These are phyloP conservation scores for Neofelis nebulosa DNA, from an alignment of 2,113 vertebrate species.

Conservation along the genomic window DNA sequence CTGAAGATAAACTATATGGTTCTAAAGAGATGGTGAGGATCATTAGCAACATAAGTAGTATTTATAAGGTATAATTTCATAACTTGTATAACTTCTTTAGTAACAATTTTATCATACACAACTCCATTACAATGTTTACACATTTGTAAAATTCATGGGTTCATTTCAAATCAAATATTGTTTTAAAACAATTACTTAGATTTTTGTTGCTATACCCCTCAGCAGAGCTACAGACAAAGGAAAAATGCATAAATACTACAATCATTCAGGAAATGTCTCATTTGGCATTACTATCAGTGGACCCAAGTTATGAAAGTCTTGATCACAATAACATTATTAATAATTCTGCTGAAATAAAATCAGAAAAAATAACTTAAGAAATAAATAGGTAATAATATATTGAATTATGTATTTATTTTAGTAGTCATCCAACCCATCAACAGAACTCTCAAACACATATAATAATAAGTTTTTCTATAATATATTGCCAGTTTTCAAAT, in stretches of 20 bases:
- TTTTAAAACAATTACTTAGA: background rate
- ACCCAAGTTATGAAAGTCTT: background rate
- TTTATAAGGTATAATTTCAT: background rate
- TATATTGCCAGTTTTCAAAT: background rate
- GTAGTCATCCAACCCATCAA: background rate
- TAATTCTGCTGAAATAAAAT: background rate
- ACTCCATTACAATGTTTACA: background rate
- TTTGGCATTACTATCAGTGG: background rate
- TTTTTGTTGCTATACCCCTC: background rate
- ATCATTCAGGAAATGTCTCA: background rate
- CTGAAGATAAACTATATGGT: background rate
- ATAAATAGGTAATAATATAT: background rate
- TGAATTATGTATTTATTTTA: background rate
- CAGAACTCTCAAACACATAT: background rate
- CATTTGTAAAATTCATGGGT: background rate
- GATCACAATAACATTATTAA: background rate
- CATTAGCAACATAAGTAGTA: background rate
- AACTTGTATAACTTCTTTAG: background rate
- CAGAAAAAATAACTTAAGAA: slow-evolving; percentile 2
- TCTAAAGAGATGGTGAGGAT: background rate
- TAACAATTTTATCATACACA: background rate
- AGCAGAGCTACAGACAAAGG: background rate
- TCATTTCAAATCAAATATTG: background rate
- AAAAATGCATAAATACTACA: background rate
- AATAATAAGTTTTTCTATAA: background rate